Conservation (phyloP, 2,888 invertebrate genomes). For the Diadromus collaris region DNA sequence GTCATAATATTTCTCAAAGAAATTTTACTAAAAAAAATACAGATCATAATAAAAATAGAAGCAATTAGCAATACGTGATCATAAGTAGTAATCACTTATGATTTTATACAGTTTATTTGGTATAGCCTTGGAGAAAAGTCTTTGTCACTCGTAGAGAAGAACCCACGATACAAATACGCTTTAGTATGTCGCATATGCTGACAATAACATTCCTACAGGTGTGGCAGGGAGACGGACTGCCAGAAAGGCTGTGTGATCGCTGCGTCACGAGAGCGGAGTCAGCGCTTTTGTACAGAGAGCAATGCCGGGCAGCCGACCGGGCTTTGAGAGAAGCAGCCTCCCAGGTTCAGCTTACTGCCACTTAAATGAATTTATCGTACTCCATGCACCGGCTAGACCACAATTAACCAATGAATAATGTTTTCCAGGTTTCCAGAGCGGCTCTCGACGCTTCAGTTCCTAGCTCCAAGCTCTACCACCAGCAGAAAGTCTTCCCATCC, state of each 20-base stretch:
- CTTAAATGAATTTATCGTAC: background rate
- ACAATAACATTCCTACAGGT: conserved; percentile 67
- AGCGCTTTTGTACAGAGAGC: conserved; percentile 77
- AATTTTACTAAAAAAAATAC: no score
- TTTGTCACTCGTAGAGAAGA: no score
- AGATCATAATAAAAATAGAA: no score
- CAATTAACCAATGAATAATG: background rate
- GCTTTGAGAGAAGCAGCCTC: conserved; percentile 77
- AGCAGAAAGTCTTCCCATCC: conserved; percentile 71
- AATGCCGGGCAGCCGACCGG: conserved; percentile 77
- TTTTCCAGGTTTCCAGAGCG: conserved; percentile 71
- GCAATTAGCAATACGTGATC: no score
- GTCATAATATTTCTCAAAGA: no score
- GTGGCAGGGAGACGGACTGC: conserved; percentile 78
- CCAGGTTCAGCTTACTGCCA: conserved; percentile 67
- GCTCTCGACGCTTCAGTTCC: conserved; percentile 70
- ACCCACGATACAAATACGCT: background rate
- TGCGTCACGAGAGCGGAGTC: conserved; percentile 79
- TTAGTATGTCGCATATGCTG: conserved; percentile 7
- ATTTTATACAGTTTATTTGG: no score
- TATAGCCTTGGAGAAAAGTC: background rate
- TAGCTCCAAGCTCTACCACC: conserved; percentile 71
- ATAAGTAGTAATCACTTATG: no score
- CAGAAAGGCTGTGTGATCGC: conserved; percentile 78
- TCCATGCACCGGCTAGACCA: background rate